Percentiles rank a stretch among this genome's conserved stretches.
Conservation (phyloP, 2,888 invertebrate species). For the Schrankia costaestrigalis region DNA sequence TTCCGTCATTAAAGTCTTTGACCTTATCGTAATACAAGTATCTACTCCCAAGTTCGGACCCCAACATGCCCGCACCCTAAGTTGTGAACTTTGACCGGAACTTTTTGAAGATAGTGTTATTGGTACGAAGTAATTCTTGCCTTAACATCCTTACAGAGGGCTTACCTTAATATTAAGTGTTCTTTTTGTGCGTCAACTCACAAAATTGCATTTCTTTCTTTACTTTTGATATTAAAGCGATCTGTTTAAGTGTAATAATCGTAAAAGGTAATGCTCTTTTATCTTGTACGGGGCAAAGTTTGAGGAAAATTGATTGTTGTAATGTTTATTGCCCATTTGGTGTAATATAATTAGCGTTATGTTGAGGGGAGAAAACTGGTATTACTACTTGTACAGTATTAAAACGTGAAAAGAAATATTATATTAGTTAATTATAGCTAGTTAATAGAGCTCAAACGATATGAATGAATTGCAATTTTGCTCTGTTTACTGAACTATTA, state of each 20-base stretch:
- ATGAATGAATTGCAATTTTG: too few species aligned
- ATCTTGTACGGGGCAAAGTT: conserved; percentile 1
- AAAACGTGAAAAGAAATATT: too few species aligned
- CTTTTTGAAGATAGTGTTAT: conserved; percentile 18
- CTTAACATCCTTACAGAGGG: conserved; percentile 2
- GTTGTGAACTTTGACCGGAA: conserved; percentile 8
- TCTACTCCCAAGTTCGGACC: background rate
- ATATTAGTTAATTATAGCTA: too few species aligned
- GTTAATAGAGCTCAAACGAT: too few species aligned
- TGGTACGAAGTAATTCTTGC: conserved; percentile 4
- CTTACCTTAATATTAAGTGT: conserved; percentile 5
- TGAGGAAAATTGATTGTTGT: conserved; percentile 4
- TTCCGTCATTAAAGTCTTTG: too few species aligned
- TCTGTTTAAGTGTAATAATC: conserved; percentile 5
- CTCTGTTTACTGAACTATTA: background rate
- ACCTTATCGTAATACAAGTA: background rate
- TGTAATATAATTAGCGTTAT: too few species aligned
- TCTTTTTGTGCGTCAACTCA: conserved; percentile 3
- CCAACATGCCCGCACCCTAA: background rate
- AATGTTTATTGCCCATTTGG: conserved; percentile 1
- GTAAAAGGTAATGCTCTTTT: conserved; percentile 1
- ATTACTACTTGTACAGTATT: too few species aligned
- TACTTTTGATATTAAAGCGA: conserved; percentile 2
- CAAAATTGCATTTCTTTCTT: conserved; percentile 1
- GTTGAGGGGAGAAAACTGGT: too few species aligned